Base-by-base conservation (phyloP, 37 sponge, comb jelly and placozoan species). In the Dysidea cf. avara region DNA sequence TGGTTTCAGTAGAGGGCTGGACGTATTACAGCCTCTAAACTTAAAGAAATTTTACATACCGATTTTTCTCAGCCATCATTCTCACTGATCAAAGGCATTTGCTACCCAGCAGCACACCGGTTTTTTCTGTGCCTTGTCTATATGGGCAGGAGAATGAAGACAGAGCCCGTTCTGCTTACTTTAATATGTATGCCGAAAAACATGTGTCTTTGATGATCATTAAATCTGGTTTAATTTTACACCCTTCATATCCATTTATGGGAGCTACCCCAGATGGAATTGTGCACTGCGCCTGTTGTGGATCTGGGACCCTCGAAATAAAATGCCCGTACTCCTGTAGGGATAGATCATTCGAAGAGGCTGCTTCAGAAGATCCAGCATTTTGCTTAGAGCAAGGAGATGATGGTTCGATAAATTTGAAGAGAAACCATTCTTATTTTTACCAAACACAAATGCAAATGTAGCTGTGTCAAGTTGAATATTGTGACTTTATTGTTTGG, bases 371-470 rank as follows among this genome's bases (percentile, higher is more conserved):
- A n/a, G n/a, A n/a, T n/a, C n/a, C n/a, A n/a, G n/a, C n/a, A 25
- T 79, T 79, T 51, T 79, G 75, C 53, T 47, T 79, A 11, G 28
- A 77, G 35, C 34, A 47, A 36, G 43, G 12, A 18, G 17, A 18
- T n/a, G 72, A 66, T 33, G 75, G n/a, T n/a, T n/a, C 16, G 2
- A 17, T 80, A 14, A 28, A 38, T 48, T 51, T 86, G 24, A 38
- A 80, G 2, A 40, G 14, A 16, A 28, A 39, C 46, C 81, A 86
- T 74, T 49, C 76, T 24, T 80, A 85, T 75, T 85, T 75, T 57
- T 81, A 81, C 49, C 87, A 86, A 80, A 75, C 80, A 21, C 86
- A 85, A 39, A 61, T 58, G 28, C 80, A 79, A 68, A 56, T 85
- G 28, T 39, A 76, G 49, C 53, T 75, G 4, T 76, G 77, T 61